Evolutionary conservation across 2,888 invertebrate species (phyloP).

Genomic region (Drosophila buzzatii): DNA sequence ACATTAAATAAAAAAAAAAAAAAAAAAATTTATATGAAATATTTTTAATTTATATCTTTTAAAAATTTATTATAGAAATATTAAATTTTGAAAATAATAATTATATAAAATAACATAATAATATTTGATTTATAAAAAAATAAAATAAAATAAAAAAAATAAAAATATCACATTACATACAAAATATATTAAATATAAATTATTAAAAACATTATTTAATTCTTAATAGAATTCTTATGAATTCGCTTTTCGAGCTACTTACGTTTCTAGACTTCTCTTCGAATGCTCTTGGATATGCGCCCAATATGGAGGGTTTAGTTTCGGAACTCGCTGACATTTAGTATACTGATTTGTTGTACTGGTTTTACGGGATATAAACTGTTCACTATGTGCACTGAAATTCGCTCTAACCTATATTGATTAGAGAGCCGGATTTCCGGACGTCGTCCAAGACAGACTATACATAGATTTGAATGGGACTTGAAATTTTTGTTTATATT

Average conservation of each 20-base stretch:
- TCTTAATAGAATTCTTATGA: too few relatives aligned
- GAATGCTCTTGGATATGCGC: not conserved
- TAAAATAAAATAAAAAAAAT: too few relatives aligned
- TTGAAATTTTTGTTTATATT: conserved; percentile 7
- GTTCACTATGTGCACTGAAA: not conserved
- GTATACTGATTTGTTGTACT: not conserved
- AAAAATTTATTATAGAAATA: too few relatives aligned
- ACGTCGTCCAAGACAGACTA: not conserved
- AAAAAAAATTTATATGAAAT: too few relatives aligned
- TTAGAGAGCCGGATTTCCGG: not conserved
- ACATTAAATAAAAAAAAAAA: too few relatives aligned
- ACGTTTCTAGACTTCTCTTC: not conserved
- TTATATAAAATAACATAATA: too few relatives aligned
- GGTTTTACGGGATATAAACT: not conserved
- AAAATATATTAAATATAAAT: not conserved
- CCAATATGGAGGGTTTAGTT: not conserved
- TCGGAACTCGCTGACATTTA: not conserved
- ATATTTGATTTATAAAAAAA: too few relatives aligned
- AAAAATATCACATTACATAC: not conserved
- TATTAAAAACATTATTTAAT: not conserved
- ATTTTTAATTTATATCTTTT: too few relatives aligned
- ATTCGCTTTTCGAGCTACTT: conserved; percentile 8
- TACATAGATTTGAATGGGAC: conserved; percentile 15
- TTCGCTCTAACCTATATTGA: conserved; percentile 1
- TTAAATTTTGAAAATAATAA: too few relatives aligned